Conservation (phyloP, 1,140 invertebrate genomes). For the Drosophila chauvacae region DNA sequence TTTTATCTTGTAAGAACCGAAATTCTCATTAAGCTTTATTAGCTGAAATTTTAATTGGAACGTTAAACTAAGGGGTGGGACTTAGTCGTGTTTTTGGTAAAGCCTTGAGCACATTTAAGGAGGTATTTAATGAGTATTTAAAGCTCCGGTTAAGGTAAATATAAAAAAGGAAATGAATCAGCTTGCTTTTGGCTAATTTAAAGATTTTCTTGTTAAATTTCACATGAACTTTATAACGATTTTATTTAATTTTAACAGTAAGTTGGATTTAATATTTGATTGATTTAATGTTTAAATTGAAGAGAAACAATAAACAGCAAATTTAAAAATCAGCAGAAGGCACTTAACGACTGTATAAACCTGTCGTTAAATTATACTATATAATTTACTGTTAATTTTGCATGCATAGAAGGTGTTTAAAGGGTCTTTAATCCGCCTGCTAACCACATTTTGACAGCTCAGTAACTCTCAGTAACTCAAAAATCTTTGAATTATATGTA, state of each 20-base stretch:
- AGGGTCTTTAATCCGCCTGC: fast-evolving
- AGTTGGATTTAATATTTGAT: not conserved
- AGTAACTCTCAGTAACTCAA: not conserved
- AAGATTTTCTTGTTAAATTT: not conserved
- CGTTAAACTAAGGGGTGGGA: not conserved
- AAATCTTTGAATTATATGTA: not conserved
- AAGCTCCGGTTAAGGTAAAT: not conserved
- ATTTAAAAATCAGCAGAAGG: not conserved
- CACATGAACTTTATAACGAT: not conserved
- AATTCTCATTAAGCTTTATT: not conserved
- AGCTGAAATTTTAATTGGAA: not conserved
- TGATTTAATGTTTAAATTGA: not conserved
- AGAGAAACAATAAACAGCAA: not conserved
- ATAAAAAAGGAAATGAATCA: too few species aligned
- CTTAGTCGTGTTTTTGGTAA: not conserved
- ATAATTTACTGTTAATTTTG: not conserved
- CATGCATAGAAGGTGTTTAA: too few species aligned
- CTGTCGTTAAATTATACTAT: not conserved
- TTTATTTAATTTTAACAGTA: too few species aligned
- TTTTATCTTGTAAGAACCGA: too few species aligned
- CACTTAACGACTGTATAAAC: not conserved
- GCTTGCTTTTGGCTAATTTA: not conserved
- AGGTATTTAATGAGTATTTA: not conserved
- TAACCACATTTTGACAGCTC: not conserved
- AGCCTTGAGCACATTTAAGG: not conserved